These are phyloP conservation scores for Lacanobia oleracea DNA, from an alignment of 2,888 invertebrate species.

Conservation along the genomic window DNA sequence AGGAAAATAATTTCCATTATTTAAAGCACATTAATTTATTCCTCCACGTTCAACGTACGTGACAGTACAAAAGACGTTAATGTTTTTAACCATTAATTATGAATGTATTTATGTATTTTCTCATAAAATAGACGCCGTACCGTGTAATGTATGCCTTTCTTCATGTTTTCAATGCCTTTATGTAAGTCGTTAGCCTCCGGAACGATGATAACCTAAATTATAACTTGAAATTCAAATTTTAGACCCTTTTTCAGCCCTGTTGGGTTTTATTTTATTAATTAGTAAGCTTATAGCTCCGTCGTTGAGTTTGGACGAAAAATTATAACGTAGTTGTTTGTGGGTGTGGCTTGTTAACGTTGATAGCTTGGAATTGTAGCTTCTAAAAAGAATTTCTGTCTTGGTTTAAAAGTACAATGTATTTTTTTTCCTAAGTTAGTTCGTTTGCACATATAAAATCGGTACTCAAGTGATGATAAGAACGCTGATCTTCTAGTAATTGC, in stretches of 20 bases:
- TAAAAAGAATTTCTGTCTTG: not conserved
- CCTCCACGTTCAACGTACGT: constrained; percentile 49
- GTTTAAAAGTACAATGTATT: not conserved
- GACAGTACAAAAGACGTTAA: constrained; percentile 53
- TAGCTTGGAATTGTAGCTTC: not conserved
- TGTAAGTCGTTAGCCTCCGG: constrained; percentile 38
- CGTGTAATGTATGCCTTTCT: constrained; percentile 40
- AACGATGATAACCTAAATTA: constrained; percentile 50
- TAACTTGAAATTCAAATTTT: constrained; percentile 48
- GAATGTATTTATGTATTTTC: constrained; percentile 46
- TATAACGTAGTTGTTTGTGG: not conserved
- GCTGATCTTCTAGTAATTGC: not conserved
- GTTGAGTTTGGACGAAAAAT: constrained; percentile 20
- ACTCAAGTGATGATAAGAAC: not conserved
- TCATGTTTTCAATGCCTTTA: constrained; percentile 33
- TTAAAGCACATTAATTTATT: constrained; percentile 50
- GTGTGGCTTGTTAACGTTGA: not conserved
- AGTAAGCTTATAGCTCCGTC: constrained; percentile 21
- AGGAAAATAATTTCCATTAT: constrained; percentile 27
- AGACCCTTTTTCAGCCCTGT: constrained; percentile 45
- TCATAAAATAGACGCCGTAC: constrained; percentile 27
- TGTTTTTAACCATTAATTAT: constrained; percentile 57
- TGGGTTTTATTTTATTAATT: constrained; percentile 55
- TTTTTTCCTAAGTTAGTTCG: too few species aligned
- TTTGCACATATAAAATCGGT: not conserved